These are phyloP conservation scores for Drosophila sproati DNA, from an alignment of 1,140 invertebrate genomes.

Conservation along the genomic window DNA sequence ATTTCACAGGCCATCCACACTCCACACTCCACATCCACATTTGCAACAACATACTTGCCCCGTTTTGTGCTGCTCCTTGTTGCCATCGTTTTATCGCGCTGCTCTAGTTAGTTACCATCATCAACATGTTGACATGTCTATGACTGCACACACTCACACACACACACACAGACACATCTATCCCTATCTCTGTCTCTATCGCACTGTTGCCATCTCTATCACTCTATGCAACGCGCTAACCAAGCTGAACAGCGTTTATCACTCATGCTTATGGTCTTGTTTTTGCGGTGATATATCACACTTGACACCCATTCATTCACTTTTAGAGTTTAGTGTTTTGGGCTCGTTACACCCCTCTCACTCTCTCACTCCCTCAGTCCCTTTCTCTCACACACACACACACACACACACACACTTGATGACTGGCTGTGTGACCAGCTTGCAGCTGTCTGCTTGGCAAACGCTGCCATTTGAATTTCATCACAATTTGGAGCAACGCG, in stretches of 20 bases:
- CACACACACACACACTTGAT: neutral
- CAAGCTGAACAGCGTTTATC: slow-evolving; percentile 82
- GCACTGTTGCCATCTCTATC: slow-evolving; percentile 32
- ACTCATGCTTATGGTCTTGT: slow-evolving; percentile 83
- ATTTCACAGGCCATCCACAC: slow-evolving; percentile 20
- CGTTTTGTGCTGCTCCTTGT: neutral
- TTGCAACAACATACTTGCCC: slow-evolving; percentile 13
- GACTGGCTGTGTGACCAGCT: slow-evolving; percentile 7
- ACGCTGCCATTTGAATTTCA: slow-evolving; percentile 73
- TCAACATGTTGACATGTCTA: slow-evolving; percentile 83
- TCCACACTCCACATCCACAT: slow-evolving; percentile 14
- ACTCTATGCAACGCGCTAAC: slow-evolving; percentile 53
- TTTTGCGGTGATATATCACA: slow-evolving; percentile 84
- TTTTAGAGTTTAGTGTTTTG: slow-evolving; percentile 77
- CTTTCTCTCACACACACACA: neutral
- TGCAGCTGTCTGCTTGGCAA: neutral
- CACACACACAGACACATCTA: neutral
- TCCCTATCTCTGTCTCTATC: slow-evolving; percentile 4
- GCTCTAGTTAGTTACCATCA: slow-evolving; percentile 80
- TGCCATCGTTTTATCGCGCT: slow-evolving; percentile 50
- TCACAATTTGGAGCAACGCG: slow-evolving; percentile 56
- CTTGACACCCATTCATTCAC: slow-evolving; percentile 84
- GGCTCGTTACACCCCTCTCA: slow-evolving; percentile 55
- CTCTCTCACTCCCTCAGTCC: neutral
- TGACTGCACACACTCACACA: slow-evolving; percentile 59